Evolutionary conservation across 1,140 invertebrate genomes (phyloP), one percentile per base, ranked within the genome.

Genomic region (Sipha flava): DNA sequence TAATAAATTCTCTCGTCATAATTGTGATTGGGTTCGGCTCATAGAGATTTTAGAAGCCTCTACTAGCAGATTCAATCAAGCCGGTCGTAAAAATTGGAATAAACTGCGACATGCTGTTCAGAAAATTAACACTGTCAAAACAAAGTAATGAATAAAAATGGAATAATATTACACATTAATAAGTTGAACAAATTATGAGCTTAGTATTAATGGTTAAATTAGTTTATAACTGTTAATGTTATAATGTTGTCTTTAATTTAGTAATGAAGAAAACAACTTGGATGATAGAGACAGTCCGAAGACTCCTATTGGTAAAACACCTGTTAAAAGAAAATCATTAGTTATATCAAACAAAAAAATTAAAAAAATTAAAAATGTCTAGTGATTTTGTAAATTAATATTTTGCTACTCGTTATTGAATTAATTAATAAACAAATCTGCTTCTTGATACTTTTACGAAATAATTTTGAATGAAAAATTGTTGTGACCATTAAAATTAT

Each of bases 291-390:
- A 18, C 29, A 26, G 12, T 7, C 21, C 21, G 1, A 40, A 59
- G 14, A 77, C 52, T 2, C 12, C 52, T 57, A 7, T 9, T 49
- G 21, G 1, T 5, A 77, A 77, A 77, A 77, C 21, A 7, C 23
- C 52, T 10, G 52, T 43, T 43, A 77, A 77, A 77, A 34, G 73
- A 57, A 77, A 77, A 77, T 77, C 72, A 40, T 59, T 77, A 57
- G 21, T 77, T 43, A 7, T 77, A 21, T 77, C 73, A 23, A 77
- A 77, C 52, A 77, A 77, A 57, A 77, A 77, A 77, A 7, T 77
- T 59, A 77, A 77, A 77, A 77, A 77, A 77, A 77, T 77, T 77
- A 77, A 77, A 77, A 77, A 59, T 26, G 3, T 77, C 29, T 59
- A 57, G 7, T n/a, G 23, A 26, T 40, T 43, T 59, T 59, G 16